Percentiles rank a stretch among this genome's conserved stretches.
phyloP scores from a whole-genome alignment of 2,113 vertebrate species.

The Nibea albiflora region DNA sequence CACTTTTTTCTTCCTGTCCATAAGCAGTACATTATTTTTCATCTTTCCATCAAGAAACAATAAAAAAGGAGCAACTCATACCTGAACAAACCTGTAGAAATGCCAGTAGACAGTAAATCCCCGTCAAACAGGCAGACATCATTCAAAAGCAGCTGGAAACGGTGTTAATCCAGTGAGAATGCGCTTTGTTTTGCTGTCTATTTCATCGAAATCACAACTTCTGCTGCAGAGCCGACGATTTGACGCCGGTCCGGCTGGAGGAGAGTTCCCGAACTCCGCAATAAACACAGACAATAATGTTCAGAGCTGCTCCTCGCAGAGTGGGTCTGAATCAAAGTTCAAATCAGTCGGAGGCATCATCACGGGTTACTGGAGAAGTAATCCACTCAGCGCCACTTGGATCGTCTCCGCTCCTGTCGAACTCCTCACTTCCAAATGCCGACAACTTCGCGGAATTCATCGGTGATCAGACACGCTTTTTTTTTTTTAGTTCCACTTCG shows the following conservation, averaged over 20 bases:
- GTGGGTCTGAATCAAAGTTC: constrained; percentile 58
- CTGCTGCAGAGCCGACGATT: constrained; percentile 24
- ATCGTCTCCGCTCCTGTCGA: constrained; percentile 24
- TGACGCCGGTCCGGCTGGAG: constrained; percentile 21
- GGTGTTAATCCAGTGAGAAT: constrained; percentile 69
- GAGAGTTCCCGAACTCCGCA: constrained; percentile 55
- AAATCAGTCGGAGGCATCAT: constrained; percentile 61
- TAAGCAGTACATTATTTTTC: not conserved
- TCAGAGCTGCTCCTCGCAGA: constrained; percentile 45
- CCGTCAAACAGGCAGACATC: constrained; percentile 75
- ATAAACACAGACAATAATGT: not conserved
- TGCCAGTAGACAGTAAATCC: constrained; percentile 76
- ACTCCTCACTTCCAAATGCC: constrained; percentile 53
- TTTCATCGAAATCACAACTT: constrained; percentile 72
- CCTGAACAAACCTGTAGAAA: constrained; percentile 79
- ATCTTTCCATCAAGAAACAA: not conserved
- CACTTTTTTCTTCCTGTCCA: not conserved
- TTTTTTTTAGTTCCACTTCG: constrained; percentile 24
- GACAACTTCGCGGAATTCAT: constrained; percentile 72
- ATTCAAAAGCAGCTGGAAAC: constrained; percentile 65
- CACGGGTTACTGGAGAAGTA: constrained; percentile 40
- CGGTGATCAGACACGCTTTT: constrained; percentile 23
- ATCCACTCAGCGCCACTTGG: constrained; percentile 53
- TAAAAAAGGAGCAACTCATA: constrained; percentile 48
- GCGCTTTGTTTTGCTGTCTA: not conserved